phyloP scores from a whole-genome alignment of 1,140 invertebrate species.

The Calycopis cecrops region DNA sequence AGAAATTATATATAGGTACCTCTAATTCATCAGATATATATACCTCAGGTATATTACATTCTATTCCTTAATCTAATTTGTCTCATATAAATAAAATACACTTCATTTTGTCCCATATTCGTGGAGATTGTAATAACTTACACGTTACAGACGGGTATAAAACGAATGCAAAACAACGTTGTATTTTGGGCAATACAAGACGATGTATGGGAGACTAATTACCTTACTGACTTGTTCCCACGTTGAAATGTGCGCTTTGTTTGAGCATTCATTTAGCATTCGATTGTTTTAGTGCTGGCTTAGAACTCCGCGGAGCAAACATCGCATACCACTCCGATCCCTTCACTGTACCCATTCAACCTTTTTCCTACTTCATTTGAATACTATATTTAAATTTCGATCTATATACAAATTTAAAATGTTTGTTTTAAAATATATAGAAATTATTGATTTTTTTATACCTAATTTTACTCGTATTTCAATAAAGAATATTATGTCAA shows the following conservation, averaged over 20 bases:
- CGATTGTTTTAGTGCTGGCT: constrained; percentile 71
- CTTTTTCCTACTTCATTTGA: not conserved
- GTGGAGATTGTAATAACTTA: no score
- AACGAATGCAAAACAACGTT: no score
- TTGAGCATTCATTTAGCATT: constrained; percentile 68
- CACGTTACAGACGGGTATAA: not conserved
- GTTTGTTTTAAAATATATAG: no score
- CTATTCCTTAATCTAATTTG: no score
- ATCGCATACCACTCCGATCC: constrained; percentile 38
- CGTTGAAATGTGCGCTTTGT: constrained; percentile 67
- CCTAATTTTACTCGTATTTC: no score
- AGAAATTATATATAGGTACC: no score
- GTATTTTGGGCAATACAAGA: constrained; percentile 1
- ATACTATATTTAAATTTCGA: not conserved
- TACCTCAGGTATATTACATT: no score
- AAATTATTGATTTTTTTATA: no score
- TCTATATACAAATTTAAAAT: no score
- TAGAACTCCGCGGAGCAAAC: constrained; percentile 53
- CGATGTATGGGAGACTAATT: constrained; percentile 53
- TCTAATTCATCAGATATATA: no score
- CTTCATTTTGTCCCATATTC: not conserved
- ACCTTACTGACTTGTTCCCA: constrained; percentile 64
- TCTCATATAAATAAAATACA: no score
- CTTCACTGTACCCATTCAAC: not conserved
- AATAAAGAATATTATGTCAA: no score